Base-by-base conservation (phyloP, 2,113 vertebrate genomes). In the Osmerus mordax region DNA sequence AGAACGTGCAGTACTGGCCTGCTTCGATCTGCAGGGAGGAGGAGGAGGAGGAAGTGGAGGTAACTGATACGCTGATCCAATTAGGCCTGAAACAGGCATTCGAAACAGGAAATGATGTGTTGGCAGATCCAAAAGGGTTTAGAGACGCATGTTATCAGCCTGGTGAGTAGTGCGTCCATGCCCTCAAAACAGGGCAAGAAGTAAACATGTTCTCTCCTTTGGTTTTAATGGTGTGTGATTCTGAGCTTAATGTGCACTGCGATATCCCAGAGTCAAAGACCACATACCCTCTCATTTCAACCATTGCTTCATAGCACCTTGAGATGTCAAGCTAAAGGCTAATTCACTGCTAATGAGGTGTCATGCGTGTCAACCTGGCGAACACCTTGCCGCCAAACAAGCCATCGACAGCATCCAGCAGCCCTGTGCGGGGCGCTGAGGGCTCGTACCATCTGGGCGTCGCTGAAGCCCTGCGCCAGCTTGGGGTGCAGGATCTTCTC, bases 401-500 rank as follows among this genome's bases (percentile, higher is more conserved):
- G 32, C 41, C 41, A 47, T 9, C 9, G 41, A 2, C 41, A 47
- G 41, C 8, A 5, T 12, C 41, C 41, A 47, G 41, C 41, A 11
- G 41, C 8, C 41, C 41, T 12, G 41, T 47, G 8, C 12, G 25
- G 25, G 25, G 25, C 25, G 25, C 25, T 28, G 60, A 62, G 4
- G 15, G 15, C 5, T 18, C 74, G 29, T 84, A 93, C 93, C 91
- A 91, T 93, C 78, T 94, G 92, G 14, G 92, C 91, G 58, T 94
- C 91, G 59, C 87, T 92, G 77, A 94, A 94, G 76, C 93, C 93
- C 69, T 93, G 91, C 0, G 93, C 93, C 58, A 92, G 82, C 81
- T 94, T 94, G 74, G 93, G 93, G 74, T 93, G 87, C 64, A 94
- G 82, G 71, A 94, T 94, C 88, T 94, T 94, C 87, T 94, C 93